Conservation (phyloP, 2,888 invertebrate genomes). For the Drosophila rubida region DNA sequence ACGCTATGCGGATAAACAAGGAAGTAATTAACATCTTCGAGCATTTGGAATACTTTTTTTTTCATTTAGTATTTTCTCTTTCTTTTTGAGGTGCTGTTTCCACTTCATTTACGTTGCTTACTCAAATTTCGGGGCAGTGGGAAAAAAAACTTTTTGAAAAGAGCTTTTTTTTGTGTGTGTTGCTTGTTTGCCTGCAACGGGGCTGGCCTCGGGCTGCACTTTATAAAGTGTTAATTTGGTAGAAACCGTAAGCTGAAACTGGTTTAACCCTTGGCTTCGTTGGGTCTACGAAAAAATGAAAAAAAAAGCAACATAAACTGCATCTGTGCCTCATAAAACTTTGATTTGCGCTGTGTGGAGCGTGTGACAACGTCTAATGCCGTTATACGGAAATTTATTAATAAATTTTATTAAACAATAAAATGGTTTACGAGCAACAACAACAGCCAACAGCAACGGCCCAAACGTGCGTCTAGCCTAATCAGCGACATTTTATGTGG, state of each 20-base stretch:
- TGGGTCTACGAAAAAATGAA: too few species aligned
- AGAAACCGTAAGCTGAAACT: conserved; percentile 52
- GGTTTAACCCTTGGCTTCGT: conserved; percentile 64
- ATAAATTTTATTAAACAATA: conserved; percentile 77
- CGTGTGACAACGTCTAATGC: conserved; percentile 62
- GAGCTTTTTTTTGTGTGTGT: conserved; percentile 22
- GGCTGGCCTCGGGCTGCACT: conserved; percentile 68
- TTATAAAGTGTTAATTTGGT: conserved; percentile 83
- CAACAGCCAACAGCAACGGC: conserved; percentile 23
- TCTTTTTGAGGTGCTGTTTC: conserved; percentile 46
- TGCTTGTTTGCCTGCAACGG: conserved; percentile 32
- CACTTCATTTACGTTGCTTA: conserved; percentile 79
- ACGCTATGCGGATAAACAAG: conserved; percentile 65
- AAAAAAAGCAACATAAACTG: conserved; percentile 30
- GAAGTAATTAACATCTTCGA: conserved; percentile 81
- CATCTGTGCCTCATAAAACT: conserved; percentile 42
- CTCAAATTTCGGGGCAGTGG: conserved; percentile 71
- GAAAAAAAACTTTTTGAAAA: conserved; percentile 45
- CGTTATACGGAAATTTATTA: conserved; percentile 73
- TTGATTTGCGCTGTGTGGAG: conserved; percentile 64
- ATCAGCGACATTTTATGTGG: conserved; percentile 74
- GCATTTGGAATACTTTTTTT: conserved; percentile 44
- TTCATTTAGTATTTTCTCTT: conserved; percentile 19
- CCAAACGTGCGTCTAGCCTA: conserved; percentile 65
- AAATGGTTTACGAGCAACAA: conserved; percentile 61